Percentiles rank a stretch among this genome's conserved stretches.
phyloP scores from a whole-genome alignment of 2,113 vertebrate genomes.

The Pelusios castaneus region DNA sequence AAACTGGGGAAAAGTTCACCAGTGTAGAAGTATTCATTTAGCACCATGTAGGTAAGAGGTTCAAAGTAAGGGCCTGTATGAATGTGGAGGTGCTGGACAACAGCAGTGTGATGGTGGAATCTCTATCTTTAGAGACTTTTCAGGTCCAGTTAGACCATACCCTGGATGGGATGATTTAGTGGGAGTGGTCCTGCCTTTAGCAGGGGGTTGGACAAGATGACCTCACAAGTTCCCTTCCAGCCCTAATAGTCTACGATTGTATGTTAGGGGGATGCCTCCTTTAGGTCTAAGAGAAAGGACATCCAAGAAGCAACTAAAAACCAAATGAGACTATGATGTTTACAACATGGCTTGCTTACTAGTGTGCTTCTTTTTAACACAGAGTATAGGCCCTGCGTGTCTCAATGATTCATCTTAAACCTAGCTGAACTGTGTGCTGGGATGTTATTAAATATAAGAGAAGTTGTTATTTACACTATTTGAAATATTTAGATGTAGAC shows the following conservation, averaged over 20 bases:
- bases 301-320: not conserved
- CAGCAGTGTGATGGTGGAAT: not conserved
- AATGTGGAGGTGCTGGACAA: not conserved
- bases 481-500: not conserved
- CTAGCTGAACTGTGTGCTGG: not conserved
- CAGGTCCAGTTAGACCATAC: no score
- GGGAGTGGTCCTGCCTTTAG: no score
- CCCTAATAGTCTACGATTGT: no score
- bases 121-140: no score
- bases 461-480: not conserved
- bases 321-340: not conserved
- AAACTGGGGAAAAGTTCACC: not conserved
- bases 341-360: not conserved
- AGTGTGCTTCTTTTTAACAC: not conserved
- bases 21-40: accelerated
- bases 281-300: not conserved
- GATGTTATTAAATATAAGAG: not conserved
- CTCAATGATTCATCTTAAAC: not conserved
- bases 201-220: no score
- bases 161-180: no score
- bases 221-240: no score
- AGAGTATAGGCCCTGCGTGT: not conserved
- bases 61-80: not conserved
- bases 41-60: not conserved
- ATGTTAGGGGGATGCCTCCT: not conserved